phyloP scores from a whole-genome alignment of 2,888 invertebrate genomes.

The Plebejus argus region DNA sequence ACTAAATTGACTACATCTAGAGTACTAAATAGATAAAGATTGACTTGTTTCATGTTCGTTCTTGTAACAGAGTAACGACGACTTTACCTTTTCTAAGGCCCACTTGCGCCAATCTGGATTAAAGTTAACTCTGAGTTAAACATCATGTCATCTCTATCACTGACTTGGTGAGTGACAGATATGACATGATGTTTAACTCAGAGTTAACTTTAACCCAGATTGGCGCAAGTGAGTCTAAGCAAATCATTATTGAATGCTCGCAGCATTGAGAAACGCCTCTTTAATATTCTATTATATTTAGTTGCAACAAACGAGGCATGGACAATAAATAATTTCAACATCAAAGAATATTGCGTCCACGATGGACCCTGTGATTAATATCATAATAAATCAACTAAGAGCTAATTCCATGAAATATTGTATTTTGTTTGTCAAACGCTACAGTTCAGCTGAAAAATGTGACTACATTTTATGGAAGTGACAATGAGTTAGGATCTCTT shows the following conservation, averaged over 20 bases:
- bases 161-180: no score
- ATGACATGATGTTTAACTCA: no score
- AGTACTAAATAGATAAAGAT: no score
- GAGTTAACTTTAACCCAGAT: no score
- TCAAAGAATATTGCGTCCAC: slow-evolving; percentile 13
- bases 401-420: slow-evolving; percentile 1
- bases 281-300: slow-evolving; percentile 25
- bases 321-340: slow-evolving; percentile 23
- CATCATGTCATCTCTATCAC: no score
- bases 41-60: no score
- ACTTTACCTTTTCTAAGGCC: not conserved
- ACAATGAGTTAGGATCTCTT: no score
- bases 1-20: no score
- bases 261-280: not conserved
- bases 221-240: no score
- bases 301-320: not conserved
- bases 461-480: not conserved
- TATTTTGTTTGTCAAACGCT: not conserved
- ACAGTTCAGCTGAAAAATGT: not conserved
- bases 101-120: no score
- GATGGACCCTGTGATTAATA: slow-evolving; percentile 12
- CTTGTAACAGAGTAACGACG: no score
- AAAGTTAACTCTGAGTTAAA: no score
- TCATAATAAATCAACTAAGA: not conserved
- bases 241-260: not conserved